phyloP scores from a whole-genome alignment of 2,888 invertebrate genomes.

The Orthosia gracilis region DNA sequence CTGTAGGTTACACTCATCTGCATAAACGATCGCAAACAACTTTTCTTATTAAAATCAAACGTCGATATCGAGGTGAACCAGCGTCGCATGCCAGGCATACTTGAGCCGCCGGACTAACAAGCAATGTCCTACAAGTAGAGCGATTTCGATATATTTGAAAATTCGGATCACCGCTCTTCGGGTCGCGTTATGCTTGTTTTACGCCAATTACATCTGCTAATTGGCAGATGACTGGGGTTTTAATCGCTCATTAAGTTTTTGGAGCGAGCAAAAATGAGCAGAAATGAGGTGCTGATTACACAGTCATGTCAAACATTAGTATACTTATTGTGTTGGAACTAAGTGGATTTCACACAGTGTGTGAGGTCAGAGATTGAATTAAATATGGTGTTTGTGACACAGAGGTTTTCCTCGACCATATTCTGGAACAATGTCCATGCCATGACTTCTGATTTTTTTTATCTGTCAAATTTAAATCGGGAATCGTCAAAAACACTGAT shows the following conservation, averaged over 20 bases:
- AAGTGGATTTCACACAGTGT: conserved; percentile 49
- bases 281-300: conserved; percentile 58
- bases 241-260: conserved; percentile 63
- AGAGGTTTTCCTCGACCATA: not conserved
- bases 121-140: conserved; percentile 57
- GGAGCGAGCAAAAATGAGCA: conserved; percentile 31
- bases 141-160: conserved; percentile 58
- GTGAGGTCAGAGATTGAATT: conserved; percentile 19
- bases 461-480: not conserved
- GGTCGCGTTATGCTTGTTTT: conserved; percentile 56
- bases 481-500: not conserved
- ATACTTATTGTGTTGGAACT: conserved; percentile 57
- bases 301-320: conserved; percentile 60
- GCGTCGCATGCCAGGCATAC: conserved; percentile 74
- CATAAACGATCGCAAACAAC: conserved; percentile 74
- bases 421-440: conserved; percentile 6
- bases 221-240: conserved; percentile 58
- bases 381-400: not conserved
- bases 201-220: conserved; percentile 62
- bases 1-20: conserved; percentile 71
- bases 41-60: conserved; percentile 79
- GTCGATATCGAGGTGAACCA: conserved; percentile 80
- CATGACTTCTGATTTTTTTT: not conserved
- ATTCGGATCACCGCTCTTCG: conserved; percentile 58
- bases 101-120: conserved; percentile 56